Percentiles rank a stretch among this genome's conserved stretches.
These are phyloP conservation scores for Erithacus rubecula DNA, from an alignment of 2,797 vertebrate species.

Conservation along the genomic window DNA sequence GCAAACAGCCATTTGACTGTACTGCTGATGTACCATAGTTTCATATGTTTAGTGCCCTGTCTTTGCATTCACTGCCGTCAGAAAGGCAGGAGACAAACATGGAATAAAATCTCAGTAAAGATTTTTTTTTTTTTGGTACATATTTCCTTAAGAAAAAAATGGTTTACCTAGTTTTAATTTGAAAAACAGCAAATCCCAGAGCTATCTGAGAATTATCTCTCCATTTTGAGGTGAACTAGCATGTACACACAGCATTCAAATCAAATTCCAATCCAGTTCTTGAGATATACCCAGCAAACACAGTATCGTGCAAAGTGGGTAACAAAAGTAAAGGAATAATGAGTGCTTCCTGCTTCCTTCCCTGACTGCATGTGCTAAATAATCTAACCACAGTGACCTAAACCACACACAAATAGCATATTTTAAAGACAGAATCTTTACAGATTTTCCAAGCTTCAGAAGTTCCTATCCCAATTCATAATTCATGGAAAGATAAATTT, in stretches of 20 bases:
- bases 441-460: background rate
- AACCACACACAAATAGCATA: background rate
- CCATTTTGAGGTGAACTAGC: background rate
- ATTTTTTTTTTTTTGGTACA: background rate
- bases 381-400: background rate
- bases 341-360: background rate
- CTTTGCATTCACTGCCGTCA: background rate
- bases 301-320: accelerated
- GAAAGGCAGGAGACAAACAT: background rate
- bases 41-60: background rate
- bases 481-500: background rate
- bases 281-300: background rate
- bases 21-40: background rate
- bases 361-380: background rate
- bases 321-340: background rate
- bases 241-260: background rate
- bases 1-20: background rate
- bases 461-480: background rate
- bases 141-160: background rate
- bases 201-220: background rate
- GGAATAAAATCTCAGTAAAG: background rate
- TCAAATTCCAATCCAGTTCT: background rate
- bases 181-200: background rate
- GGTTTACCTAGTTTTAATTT: background rate
- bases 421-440: background rate